Evolutionary conservation across 2,797 vertebrate genomes (phyloP).

Genomic region (Scleropages formosus): DNA sequence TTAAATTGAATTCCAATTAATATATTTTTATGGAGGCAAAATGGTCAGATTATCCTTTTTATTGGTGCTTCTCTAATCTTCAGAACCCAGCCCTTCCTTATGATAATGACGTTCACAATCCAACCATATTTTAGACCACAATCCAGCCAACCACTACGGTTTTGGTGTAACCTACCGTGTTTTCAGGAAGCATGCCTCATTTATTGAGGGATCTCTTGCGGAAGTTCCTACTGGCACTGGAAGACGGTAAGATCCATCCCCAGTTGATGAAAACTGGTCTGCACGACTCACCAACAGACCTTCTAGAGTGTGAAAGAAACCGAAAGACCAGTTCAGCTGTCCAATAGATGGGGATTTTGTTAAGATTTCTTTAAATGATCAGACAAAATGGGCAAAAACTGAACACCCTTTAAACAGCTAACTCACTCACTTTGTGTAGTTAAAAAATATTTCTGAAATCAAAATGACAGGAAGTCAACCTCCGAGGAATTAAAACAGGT

Average conservation of each 20-base stretch:
- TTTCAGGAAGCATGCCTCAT: slow-evolving; percentile 45
- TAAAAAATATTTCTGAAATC: neutral
- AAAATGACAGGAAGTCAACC: neutral
- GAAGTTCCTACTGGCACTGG: too few species aligned
- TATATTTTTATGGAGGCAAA: slow-evolving; percentile 52
- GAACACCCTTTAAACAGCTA: neutral
- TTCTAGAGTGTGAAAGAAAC: too few species aligned
- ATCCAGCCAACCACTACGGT: slow-evolving; percentile 11
- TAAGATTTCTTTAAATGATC: too few species aligned
- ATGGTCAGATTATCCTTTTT: slow-evolving; percentile 58
- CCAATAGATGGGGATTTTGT: too few species aligned
- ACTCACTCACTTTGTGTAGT: neutral
- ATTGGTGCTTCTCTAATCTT: slow-evolving; percentile 55
- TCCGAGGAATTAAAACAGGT: neutral
- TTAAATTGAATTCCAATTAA: slow-evolving; percentile 71
- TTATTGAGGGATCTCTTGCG: too few species aligned
- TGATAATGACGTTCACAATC: slow-evolving; percentile 46
- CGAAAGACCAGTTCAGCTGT: too few species aligned
- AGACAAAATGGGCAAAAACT: too few species aligned
- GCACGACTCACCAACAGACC: too few species aligned
- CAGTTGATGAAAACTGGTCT: too few species aligned
- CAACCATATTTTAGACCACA: slow-evolving; percentile 27
- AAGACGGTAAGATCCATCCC: too few species aligned
- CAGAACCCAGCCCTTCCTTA: neutral
- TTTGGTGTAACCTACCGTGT: slow-evolving; percentile 46